Evolutionary conservation across 2,113 vertebrate genomes (phyloP), one percentile per base, ranked within the genome.

Genomic region (Meleagris gallopavo): DNA sequence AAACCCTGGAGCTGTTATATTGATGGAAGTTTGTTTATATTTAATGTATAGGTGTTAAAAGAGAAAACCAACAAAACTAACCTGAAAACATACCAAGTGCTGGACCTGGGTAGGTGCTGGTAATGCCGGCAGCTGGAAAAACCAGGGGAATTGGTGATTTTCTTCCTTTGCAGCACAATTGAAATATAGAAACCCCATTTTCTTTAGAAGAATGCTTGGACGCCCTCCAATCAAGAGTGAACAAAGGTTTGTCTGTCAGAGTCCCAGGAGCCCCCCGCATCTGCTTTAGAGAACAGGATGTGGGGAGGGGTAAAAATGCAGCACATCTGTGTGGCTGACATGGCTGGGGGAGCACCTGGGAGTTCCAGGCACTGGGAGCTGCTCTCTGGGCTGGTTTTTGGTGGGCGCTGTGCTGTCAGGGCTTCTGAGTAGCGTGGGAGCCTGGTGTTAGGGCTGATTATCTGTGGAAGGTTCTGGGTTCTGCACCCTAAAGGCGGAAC

Each of bases 201-300:
- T 92, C 87, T 79, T 30, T 58, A 58, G 57, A 1, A 45, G 69
- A 97, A 54, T 48, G 27, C 36, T 96, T 97, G 95, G 89, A 96
- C 1, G 4, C 41, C 46, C 86, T 94, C 86, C 94, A 94, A 4
- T 90, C 4, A 11, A 84, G 17, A 62, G 79, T 70, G 76, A 93
- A 96, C 94, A 97, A 96, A 88, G 96, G 43, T 60, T 58, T 91
- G 72, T 70, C 92, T 96, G 94, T 96, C 82, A 94, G 71, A 76
- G 70, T 92, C 75, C 17, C 19, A 20, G 15, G 67, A 91, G 74
- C 86, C 86, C 86, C 91, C 83, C 50, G 73, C 95, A 96, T 94
- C 92, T 95, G 95, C 83, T 96, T 91, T 87, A 79, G 76, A 41
- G 85, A 75, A 91, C 95, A 93, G 94, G 96, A 95, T 93, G 82